Percentiles rank a stretch among this genome's conserved stretches.
These are phyloP conservation scores for Nannoperca obscura DNA, from an alignment of 2,797 vertebrate genomes.

Conservation along the genomic window DNA sequence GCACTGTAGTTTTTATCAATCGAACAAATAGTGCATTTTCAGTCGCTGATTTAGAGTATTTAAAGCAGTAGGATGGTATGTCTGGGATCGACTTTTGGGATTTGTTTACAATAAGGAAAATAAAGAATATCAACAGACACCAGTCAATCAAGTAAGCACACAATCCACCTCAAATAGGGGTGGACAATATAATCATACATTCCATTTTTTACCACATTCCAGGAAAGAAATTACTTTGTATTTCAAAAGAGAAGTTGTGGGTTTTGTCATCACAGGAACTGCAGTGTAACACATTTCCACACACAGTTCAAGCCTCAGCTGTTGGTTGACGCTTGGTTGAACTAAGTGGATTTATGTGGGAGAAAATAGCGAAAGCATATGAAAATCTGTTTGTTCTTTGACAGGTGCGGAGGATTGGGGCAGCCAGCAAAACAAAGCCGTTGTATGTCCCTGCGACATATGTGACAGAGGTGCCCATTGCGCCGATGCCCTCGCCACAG, in stretches of 20 bases:
- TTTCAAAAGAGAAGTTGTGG: constrained; percentile 38
- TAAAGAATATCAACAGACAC: no score
- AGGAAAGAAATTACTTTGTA: neutral
- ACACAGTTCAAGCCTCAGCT: constrained; percentile 29
- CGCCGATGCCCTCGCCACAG: constrained; percentile 70
- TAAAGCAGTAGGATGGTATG: neutral
- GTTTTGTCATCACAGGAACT: constrained; percentile 28
- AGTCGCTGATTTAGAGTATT: neutral
- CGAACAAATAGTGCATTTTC: neutral
- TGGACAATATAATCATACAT: no score
- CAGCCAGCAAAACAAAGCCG: constrained; percentile 84
- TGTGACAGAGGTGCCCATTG: constrained; percentile 87
- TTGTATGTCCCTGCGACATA: constrained; percentile 92
- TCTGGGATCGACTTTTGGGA: no score
- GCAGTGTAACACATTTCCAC: constrained; percentile 9
- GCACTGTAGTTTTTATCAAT: neutral
- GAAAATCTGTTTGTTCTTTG: constrained; percentile 29
- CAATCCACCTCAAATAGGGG: no score
- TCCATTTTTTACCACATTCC: neutral
- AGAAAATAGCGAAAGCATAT: constrained; percentile 27
- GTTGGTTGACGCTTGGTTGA: constrained; percentile 19
- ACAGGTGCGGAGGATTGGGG: constrained; percentile 86
- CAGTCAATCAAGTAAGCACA: no score
- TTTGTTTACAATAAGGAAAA: no score
- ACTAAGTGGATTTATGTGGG: constrained; percentile 33